Evolutionary conservation across 2,797 vertebrate genomes (phyloP), one percentile per base, ranked within the genome.

Genomic region (Mormyrops attenuatus): DNA sequence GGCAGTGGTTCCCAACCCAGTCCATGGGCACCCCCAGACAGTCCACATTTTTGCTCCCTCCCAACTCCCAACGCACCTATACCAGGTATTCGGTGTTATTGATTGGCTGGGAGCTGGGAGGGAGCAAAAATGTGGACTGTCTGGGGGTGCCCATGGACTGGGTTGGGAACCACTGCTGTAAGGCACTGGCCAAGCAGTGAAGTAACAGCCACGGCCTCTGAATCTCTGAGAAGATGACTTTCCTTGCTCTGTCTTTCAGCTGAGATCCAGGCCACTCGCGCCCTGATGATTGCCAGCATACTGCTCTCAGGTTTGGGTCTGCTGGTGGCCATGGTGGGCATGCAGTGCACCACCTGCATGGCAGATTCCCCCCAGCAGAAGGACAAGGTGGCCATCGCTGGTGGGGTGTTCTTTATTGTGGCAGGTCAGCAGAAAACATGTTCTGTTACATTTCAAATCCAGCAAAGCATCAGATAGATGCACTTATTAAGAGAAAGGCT

Each of bases 261-360:
- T 22, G 96, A 94, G 3, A 92, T 99, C 2, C 97, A 96, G 94
- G 97, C 95, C 0, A 97, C 97, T 0, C 96, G 98, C 0, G 98
- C 97, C 6, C 93, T 99, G 94, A 99, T 99, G 98, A 91, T 99
- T 77, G 22, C 92, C 0, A 92, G 96, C 38, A 95, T 98, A 91
- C 11, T 99, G 13, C 49, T 98, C 90, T 94, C 95, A 17, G 92
- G 95, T 0, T 90, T 99, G 0, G 94, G 95, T 0, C 38, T 97
- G 3, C 90, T 97, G 89, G 95, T 98, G 90, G 93, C 96, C 0
- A 87, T 93, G 22, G 91, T 96, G 17, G 98, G 98, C 82, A 97
- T 99, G 98, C 97, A 96, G 89, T 99, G 98, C 92, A 98, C 98
- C 94, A 98, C 96, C 60, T 99, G 97, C 85, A 89, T 99, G 94